Conservation (phyloP, 2,888 invertebrate genomes). For the Colostygia pectinataria region DNA sequence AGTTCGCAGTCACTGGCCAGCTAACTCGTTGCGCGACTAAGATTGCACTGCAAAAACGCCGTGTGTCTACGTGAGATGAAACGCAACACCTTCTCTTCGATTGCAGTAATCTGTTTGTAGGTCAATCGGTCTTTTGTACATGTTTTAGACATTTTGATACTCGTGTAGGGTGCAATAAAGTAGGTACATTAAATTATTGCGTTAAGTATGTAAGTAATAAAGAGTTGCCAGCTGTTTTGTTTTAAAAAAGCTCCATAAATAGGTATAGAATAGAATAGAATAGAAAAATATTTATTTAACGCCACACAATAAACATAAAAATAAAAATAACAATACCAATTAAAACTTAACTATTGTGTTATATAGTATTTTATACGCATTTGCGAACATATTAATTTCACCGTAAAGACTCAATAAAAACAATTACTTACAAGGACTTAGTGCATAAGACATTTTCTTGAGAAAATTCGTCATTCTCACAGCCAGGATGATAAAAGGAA, state of each 20-base stretch:
- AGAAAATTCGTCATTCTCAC: conserved; percentile 92
- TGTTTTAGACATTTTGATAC: conserved; percentile 12
- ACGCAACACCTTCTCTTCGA: conserved; percentile 48
- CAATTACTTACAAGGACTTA: conserved; percentile 57
- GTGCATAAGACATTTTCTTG: conserved; percentile 91
- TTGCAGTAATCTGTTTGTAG: conserved; percentile 42
- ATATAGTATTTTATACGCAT: no score
- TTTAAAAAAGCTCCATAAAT: not conserved
- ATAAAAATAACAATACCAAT: no score
- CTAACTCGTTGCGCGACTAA: conserved; percentile 46
- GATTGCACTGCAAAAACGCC: conserved; percentile 50
- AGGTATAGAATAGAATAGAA: no score
- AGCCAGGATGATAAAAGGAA: conserved; percentile 91
- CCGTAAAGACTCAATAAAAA: no score
- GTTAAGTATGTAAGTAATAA: no score
- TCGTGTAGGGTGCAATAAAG: conserved; percentile 10
- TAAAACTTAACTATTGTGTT: no score
- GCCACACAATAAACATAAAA: no score
- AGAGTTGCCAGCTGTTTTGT: not conserved
- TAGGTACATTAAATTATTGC: not conserved
- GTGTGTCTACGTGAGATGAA: conserved; percentile 49
- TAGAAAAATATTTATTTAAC: no score
- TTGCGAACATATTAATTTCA: no score
- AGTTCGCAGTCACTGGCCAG: conserved; percentile 26
- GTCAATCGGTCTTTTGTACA: conserved; percentile 43